Percentiles rank a stretch among this genome's conserved stretches.
Evolutionary conservation across 1,140 invertebrate genomes (phyloP).

Genomic region (Pygmarrhopalites habei): DNA sequence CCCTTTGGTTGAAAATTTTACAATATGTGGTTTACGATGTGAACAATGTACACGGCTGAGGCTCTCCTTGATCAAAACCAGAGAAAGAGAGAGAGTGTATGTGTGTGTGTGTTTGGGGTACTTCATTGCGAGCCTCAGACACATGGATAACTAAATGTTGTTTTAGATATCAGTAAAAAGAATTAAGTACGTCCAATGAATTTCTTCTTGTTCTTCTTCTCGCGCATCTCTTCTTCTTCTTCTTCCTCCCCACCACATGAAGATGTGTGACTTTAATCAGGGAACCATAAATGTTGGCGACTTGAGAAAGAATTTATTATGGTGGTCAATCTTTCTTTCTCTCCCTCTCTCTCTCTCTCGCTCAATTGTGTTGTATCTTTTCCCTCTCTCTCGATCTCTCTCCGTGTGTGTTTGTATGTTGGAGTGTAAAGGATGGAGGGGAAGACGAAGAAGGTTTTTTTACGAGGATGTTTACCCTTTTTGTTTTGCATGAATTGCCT

Average conservation of each 20-base stretch:
- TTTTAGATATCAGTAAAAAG: constrained; percentile 8
- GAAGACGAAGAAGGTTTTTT: constrained; percentile 1
- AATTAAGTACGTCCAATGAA: neutral
- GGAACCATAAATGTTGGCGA: constrained; percentile 16
- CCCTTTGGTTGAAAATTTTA: constrained; percentile 5
- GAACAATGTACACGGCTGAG: no score
- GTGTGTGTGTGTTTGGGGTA: no score
- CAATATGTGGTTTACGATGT: neutral
- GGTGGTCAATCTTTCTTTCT: neutral
- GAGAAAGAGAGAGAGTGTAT: no score
- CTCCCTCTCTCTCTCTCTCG: no score
- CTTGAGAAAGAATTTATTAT: constrained; percentile 14
- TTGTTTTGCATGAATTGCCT: constrained; percentile 2
- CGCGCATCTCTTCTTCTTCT: no score
- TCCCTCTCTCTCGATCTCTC: no score
- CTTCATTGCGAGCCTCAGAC: neutral
- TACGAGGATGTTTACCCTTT: neutral
- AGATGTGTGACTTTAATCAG: constrained; percentile 15
- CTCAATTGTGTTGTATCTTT: no score
- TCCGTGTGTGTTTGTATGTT: neutral
- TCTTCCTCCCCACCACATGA: neutral
- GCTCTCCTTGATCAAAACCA: no score
- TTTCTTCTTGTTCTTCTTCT: neutral
- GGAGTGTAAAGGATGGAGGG: neutral
- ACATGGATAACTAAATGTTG: constrained; percentile 3